Base-by-base conservation (phyloP, 1,140 invertebrate species). In the Leptopilina boulardi region DNA sequence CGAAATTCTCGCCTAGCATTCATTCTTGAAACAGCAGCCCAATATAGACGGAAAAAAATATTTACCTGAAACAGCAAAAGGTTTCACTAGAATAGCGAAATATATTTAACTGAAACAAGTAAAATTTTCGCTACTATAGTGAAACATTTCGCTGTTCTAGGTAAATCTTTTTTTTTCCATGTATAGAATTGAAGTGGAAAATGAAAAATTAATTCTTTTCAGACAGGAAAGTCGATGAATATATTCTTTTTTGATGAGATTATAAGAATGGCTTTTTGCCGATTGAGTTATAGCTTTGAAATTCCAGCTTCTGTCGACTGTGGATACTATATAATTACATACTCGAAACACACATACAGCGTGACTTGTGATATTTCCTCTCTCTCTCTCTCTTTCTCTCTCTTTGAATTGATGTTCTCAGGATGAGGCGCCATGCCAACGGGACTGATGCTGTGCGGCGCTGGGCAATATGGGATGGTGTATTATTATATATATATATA, bases 311-410 rank as follows among this genome's bases (percentile, higher is more conserved):
- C 19, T 21, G 11, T 66, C 10, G 56, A 30, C 30, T 34, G 56
- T 30, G 21, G 56, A 66, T 66, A 66, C 56, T 66, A 30, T n/a
- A n/a, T 23, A 66, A 66, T 66, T 66, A 66, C n/a, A 44, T 59
- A 66, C 23, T 66, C 23, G 23, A 11, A 21, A 66, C 23, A 66
- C 56, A 26, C 23, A 66, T 21, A 26, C 56, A 26, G 56, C 56
- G 23, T 66, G 56, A 66, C 56, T 66, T 10, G 56, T 26, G 56
- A 66, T 23, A 66, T 66, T 66, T 66, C 21, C 26, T 13, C 30
- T 34, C 30, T 34, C 30, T 34, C 30, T 34, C 30, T 34, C 30
- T 34, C 30, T 34, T 6, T 34, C 30, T 3, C 30, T 34, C 30
- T 34, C 30, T 2, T 19, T 66, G 21, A 66, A 66, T 66, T 66